Base-by-base conservation (phyloP, 2,888 invertebrate genomes). In the Leistus spinibarbis region DNA sequence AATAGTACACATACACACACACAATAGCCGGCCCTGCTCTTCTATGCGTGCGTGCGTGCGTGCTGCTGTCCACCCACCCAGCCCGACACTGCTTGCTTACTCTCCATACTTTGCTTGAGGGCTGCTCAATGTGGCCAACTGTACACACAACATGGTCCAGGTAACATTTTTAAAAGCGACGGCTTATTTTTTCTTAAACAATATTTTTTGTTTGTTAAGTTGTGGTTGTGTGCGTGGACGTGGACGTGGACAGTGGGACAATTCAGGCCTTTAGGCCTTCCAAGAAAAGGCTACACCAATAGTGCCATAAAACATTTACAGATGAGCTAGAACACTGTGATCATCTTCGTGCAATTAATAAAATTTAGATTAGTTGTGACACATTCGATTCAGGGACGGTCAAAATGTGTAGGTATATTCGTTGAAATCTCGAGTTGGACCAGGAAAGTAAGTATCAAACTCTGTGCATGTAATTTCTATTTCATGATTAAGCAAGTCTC, bases 81-180 rank as follows among this genome's bases (percentile, higher is more conserved):
- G 68, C 68, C 73, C 54, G 73, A 77, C 68, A 9, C 16, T 64
- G 13, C n/a, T 10, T 16, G 5, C 22, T 10, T n/a, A 16, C 20
- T 23, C n/a, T n/a, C n/a, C n/a, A 20, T 54, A 27, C 17, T 40
- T n/a, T 3, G 0, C 27, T 27, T 65, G 4, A 20, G n/a, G 4
- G 63, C 10, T 3, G 23, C 3, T 22, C 19, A 13, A 66, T 5
- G 67, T 80, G 82, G 76, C 69, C 78, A 72, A 77, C 79, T 78
- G 64, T 76, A 76, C 79, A 79, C 80, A 80, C 81, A 81, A 79
- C 80, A 81, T 80, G 82, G 82, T 80, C 81, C 83, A 83, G 83
- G 83, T 82, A 83, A 83, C 81, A 81, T 81, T 81, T 82, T 81
- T 80, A 81, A 82, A 80, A 79, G 79, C 78, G 74, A 76, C 23